These are phyloP conservation scores for Yponomeuta malinellus DNA, from an alignment of 2,888 invertebrate species.

Conservation along the genomic window DNA sequence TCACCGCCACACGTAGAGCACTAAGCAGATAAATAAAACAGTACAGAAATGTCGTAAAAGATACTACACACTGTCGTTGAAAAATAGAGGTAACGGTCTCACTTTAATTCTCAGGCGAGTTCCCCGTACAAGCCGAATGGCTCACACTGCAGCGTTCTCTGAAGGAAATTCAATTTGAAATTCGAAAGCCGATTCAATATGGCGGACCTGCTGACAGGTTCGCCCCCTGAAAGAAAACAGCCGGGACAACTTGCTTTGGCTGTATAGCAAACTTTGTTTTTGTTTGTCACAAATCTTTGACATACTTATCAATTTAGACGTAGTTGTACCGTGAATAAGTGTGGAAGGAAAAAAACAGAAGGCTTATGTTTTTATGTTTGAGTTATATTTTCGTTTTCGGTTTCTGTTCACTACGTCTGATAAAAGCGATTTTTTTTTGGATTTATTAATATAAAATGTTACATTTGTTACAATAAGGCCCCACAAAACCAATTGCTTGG, in stretches of 20 bases:
- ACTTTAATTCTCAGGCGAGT: background rate
- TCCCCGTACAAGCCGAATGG: background rate
- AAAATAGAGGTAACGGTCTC: background rate
- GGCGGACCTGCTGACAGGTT: background rate
- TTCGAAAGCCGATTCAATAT: conserved; percentile 5
- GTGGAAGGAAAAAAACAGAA: no score
- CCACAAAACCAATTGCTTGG: no score
- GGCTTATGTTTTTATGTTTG: no score
- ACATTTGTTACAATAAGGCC: no score
- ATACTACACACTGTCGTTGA: background rate
- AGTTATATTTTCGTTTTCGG: no score
- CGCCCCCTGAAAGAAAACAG: background rate
- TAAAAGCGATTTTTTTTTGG: no score
- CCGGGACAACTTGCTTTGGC: background rate
- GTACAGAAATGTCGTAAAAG: background rate
- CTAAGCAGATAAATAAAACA: background rate
- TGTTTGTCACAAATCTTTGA: background rate
- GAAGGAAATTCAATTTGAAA: conserved; percentile 12
- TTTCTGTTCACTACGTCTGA: no score
- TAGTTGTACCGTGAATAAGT: no score
- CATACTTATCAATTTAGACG: no score
- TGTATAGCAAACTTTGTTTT: background rate
- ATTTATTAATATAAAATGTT: no score
- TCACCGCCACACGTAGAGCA: background rate
- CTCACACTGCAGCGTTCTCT: background rate